Percentiles rank a stretch among this genome's conserved stretches.
phyloP scores from a whole-genome alignment of 1,140 invertebrate genomes.

The Drosophila simulans region DNA sequence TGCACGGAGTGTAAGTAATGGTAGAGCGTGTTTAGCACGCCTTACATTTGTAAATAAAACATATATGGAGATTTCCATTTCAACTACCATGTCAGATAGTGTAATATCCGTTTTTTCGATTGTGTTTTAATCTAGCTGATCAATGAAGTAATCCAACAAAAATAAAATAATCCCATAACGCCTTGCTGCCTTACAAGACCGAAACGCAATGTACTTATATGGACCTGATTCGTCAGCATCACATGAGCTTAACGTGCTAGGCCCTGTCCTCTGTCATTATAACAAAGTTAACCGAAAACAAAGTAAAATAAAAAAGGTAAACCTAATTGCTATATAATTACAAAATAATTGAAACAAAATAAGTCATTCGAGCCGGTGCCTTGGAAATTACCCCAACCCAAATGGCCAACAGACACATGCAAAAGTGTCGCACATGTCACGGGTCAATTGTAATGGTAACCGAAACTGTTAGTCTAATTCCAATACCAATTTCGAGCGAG shows the following conservation, averaged over 20 bases:
- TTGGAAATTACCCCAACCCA: conserved; percentile 50
- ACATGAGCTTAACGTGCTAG: conserved; percentile 40
- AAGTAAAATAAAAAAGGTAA: conserved; percentile 40
- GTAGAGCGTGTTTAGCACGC: background rate
- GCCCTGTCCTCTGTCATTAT: conserved; percentile 32
- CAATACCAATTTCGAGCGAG: conserved; percentile 13
- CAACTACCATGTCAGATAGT: too few relatives aligned
- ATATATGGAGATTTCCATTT: background rate
- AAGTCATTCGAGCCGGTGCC: conserved; percentile 37
- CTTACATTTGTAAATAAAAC: background rate
- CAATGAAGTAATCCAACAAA: too few relatives aligned
- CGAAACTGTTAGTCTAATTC: conserved; percentile 16
- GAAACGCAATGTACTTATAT: conserved; percentile 17
- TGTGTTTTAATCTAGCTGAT: too few relatives aligned
- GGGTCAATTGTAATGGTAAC: conserved; percentile 55
- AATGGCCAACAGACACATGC: conserved; percentile 14
- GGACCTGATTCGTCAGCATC: conserved; percentile 47
- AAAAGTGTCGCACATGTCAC: conserved; percentile 51
- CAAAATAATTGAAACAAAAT: conserved; percentile 59
- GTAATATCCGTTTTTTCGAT: too few relatives aligned
- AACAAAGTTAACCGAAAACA: conserved; percentile 4
- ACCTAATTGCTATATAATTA: conserved; percentile 77
- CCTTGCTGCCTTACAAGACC: background rate
- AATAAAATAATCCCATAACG: background rate
- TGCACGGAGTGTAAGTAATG: background rate